Evolutionary conservation across 2,113 vertebrate genomes (phyloP).

Genomic region (Gallinago undulata): DNA sequence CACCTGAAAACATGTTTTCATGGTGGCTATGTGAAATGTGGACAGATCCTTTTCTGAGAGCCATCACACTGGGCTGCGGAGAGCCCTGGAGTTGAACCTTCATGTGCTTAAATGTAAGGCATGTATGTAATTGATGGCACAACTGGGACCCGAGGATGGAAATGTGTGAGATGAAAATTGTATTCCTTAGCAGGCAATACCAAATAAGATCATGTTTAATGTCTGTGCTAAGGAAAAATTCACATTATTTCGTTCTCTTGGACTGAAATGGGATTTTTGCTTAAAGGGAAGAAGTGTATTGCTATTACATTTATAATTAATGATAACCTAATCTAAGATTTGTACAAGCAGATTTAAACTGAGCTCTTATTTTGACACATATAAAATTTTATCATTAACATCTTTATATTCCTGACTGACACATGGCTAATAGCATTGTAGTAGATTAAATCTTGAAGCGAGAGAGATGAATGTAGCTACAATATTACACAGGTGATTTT

Average conservation of each 20-base stretch:
- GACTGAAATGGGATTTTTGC: slow-evolving; percentile 21
- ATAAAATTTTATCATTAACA: slow-evolving; percentile 58
- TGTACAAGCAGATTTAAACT: slow-evolving; percentile 53
- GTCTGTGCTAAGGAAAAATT: neutral
- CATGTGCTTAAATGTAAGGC: neutral
- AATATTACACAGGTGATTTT: slow-evolving; percentile 36
- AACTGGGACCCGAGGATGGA: neutral
- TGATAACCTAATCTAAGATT: slow-evolving; percentile 50
- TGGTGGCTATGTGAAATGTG: neutral
- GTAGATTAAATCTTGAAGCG: slow-evolving; percentile 50
- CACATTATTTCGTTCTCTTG: slow-evolving; percentile 20
- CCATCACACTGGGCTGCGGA: neutral
- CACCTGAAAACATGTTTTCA: neutral
- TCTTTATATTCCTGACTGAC: slow-evolving; percentile 56
- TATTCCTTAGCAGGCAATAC: neutral
- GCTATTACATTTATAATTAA: slow-evolving; percentile 61
- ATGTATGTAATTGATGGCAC: neutral
- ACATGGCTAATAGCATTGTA: slow-evolving; percentile 40
- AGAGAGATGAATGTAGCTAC: slow-evolving; percentile 33
- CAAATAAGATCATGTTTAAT: slow-evolving; percentile 19
- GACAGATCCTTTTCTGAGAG: neutral
- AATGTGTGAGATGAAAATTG: neutral
- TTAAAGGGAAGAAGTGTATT: slow-evolving; percentile 33
- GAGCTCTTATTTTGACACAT: slow-evolving; percentile 52
- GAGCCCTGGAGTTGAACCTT: neutral